Evolutionary conservation across 1,140 invertebrate genomes (phyloP).

Genomic region (Cataglyphis hispanica): DNA sequence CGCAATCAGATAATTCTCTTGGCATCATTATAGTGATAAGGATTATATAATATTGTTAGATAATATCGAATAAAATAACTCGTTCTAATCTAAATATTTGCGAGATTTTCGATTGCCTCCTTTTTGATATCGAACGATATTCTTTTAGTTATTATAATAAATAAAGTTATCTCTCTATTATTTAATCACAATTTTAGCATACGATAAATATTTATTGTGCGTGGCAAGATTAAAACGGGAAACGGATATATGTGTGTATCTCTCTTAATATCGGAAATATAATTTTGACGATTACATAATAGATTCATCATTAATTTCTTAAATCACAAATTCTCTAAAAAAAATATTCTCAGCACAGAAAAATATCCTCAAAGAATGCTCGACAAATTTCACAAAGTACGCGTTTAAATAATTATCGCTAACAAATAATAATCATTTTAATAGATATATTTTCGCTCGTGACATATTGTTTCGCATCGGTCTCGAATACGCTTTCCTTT

Average conservation of each 20-base stretch:
- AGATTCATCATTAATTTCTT: slow-evolving; percentile 1
- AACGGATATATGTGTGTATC: slow-evolving; percentile 2
- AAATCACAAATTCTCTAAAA: slow-evolving; percentile 39
- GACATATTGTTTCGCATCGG: slow-evolving; percentile 28
- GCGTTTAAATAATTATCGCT: slow-evolving; percentile 36
- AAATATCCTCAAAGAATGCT: slow-evolving; percentile 47
- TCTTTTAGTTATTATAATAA: too few relatives aligned
- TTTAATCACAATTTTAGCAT: neutral
- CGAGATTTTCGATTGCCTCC: neutral
- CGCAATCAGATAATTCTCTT: neutral
- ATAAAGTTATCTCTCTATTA: slow-evolving; percentile 2
- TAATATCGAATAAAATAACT: slow-evolving; percentile 8
- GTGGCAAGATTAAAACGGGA: slow-evolving; percentile 34
- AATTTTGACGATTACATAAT: slow-evolving; percentile 30
- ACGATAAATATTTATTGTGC: slow-evolving; percentile 39
- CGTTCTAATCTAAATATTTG: neutral
- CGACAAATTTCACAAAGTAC: slow-evolving; percentile 46
- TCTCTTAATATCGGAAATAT: slow-evolving; percentile 23
- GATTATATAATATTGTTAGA: neutral
- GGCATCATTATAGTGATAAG: neutral
- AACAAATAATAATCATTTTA: slow-evolving; percentile 44
- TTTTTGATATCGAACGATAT: slow-evolving; percentile 7
- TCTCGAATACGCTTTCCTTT: neutral
- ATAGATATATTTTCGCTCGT: slow-evolving; percentile 20
- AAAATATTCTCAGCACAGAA: slow-evolving; percentile 49